Conservation (phyloP, 2,113 vertebrate genomes). For the Aplodontia rufa region DNA sequence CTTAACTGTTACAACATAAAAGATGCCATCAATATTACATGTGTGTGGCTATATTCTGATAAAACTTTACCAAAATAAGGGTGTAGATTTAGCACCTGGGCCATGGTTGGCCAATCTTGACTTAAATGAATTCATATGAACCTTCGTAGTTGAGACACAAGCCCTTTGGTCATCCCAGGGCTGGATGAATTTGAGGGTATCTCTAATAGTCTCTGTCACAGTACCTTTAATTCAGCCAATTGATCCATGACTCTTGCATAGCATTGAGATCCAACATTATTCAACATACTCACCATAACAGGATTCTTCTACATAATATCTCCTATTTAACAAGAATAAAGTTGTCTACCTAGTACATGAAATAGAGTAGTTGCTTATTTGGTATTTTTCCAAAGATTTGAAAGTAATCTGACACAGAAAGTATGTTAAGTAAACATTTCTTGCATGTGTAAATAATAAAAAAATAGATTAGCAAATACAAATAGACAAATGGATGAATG, state of each 20-base stretch:
- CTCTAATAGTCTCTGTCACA: background rate
- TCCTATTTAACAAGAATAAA: background rate
- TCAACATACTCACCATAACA: background rate
- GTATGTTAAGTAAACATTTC: background rate
- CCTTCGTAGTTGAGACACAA: background rate
- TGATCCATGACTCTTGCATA: background rate
- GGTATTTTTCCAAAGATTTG: background rate
- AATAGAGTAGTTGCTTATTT: background rate
- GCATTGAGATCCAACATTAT: background rate
- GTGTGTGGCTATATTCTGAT: background rate
- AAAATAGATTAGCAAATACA: background rate
- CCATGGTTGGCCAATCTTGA: background rate
- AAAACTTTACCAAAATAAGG: background rate
- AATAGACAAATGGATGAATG: background rate
- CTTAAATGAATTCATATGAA: background rate
- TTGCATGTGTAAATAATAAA: background rate
- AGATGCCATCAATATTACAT: background rate
- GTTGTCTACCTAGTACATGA: background rate
- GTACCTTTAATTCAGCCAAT: background rate
- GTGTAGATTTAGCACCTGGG: background rate
- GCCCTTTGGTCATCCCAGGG: background rate
- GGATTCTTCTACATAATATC: background rate
- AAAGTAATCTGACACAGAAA: background rate
- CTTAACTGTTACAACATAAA: background rate
- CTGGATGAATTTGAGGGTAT: background rate